Base-by-base conservation (phyloP, 2,113 vertebrate genomes). In the Parotia lawesii region DNA sequence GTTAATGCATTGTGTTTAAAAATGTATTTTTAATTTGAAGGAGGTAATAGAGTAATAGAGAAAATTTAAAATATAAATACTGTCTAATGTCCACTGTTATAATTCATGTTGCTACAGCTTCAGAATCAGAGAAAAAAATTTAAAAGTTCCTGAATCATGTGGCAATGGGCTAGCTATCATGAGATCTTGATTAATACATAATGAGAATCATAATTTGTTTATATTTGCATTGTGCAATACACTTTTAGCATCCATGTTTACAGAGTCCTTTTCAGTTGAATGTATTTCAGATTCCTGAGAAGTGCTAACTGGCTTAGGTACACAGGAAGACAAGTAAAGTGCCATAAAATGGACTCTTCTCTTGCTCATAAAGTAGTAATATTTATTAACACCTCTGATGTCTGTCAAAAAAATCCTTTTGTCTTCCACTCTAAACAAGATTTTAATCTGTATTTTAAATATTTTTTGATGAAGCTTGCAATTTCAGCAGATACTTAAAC, bases 391-490 rank as follows among this genome's bases (percentile, higher is more conserved):
- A 92, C n/a, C 42, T 93, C 72, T 79, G 47, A 35, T 96, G 76
- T 85, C 57, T 89, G 33, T 94, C 60, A 80, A 72, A 71, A 69
- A 80, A 80, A 50, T 60, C 85, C 1, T 89, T 87, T 73, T 87
- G 21, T 85, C 21, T 38, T 83, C 37, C 20, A 45, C 12, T 87
- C 42, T 85, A 75, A 94, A 67, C 53, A 65, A 50, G 0, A 78
- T 94, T 96, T 94, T 70, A 67, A 56, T 94, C 37, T 58, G 6
- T 79, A n/a, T 97, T 96, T 96, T 67, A 92, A 80, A 91, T 94
- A 70, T 9, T 77, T 94, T 75, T 12, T 94, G 58, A 83, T 76
- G 60, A 88, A 45, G 23, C 28, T 60, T 85, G 12, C 37, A 60
- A 27, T 87, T 86, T 27, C 60, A 95, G 29, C 28, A 78, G 22